Evolutionary conservation across 2,797 vertebrate genomes (phyloP).

Genomic region (Aplochiton taeniatus): DNA sequence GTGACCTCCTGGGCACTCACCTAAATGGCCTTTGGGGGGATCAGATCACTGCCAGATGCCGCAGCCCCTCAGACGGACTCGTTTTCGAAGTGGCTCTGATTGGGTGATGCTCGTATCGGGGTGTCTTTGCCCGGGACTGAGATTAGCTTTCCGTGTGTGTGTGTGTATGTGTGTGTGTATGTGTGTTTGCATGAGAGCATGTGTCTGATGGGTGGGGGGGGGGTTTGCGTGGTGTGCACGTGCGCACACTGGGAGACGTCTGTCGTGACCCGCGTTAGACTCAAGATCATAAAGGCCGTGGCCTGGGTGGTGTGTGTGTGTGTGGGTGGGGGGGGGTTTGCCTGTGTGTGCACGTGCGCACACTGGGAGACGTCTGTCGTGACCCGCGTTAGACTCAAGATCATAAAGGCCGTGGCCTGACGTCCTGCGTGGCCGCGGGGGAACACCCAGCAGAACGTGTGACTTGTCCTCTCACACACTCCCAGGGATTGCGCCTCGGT

Average conservation of each 20-base stretch:
- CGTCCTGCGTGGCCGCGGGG: constrained; percentile 60
- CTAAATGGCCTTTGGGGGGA: constrained; percentile 56
- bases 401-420: constrained; percentile 53
- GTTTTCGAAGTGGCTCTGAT: constrained; percentile 74
- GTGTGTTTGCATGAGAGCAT: too few relatives aligned
- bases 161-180: constrained; percentile 20
- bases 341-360: constrained; percentile 28
- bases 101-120: constrained; percentile 61
- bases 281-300: constrained; percentile 44
- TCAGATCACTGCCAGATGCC: constrained; percentile 70
- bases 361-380: constrained; percentile 43
- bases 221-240: constrained; percentile 20
- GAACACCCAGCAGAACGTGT: constrained; percentile 67
- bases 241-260: constrained; percentile 39
- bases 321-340: constrained; percentile 5
- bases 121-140: too few relatives aligned
- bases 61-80: constrained; percentile 62
- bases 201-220: constrained; percentile 3
- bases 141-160: too few relatives aligned
- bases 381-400: constrained; percentile 17
- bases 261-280: constrained; percentile 17
- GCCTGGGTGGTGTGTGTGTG: constrained; percentile 34
- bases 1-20: constrained; percentile 45
- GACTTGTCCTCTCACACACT: constrained; percentile 72
- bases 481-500: constrained; percentile 57